Conservation (phyloP, 2,888 invertebrate genomes). For the Archips xylosteana region DNA sequence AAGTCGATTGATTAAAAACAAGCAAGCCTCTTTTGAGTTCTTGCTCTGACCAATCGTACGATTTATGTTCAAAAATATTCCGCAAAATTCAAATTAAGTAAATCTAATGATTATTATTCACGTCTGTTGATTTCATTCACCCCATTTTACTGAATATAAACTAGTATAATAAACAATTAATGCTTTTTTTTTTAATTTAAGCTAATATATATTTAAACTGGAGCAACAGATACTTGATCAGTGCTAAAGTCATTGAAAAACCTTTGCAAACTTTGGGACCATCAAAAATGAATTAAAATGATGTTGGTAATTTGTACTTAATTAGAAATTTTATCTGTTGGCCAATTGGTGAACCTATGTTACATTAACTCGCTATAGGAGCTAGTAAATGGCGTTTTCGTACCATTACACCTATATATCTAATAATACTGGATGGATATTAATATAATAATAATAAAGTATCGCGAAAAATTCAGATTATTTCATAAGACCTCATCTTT, state of each 20-base stretch:
- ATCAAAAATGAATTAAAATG: constrained; percentile 7
- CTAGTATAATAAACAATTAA: not conserved
- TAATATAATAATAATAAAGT: constrained; percentile 79
- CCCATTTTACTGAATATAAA: not conserved
- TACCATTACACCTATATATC: constrained; percentile 76
- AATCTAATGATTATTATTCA: not conserved
- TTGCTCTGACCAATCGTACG: not conserved
- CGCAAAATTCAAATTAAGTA: not conserved
- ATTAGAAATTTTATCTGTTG: constrained; percentile 56
- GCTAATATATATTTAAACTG: constrained; percentile 3
- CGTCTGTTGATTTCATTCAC: not conserved
- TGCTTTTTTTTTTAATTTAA: not conserved
- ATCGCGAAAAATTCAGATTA: constrained; percentile 79
- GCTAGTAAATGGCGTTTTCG: constrained; percentile 68
- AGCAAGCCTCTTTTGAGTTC: not conserved
- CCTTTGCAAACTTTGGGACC: constrained; percentile 16
- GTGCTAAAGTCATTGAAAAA: not conserved
- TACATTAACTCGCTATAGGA: constrained; percentile 71
- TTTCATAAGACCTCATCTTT: constrained; percentile 80
- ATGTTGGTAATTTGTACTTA: constrained; percentile 52
- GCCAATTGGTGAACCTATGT: constrained; percentile 70
- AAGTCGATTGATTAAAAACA: not conserved
- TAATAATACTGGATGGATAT: constrained; percentile 85
- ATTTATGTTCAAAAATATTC: not conserved
- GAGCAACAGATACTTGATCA: constrained; percentile 23